Base-by-base conservation (phyloP, 2,888 invertebrate species). In the Argyresthia goedartella region DNA sequence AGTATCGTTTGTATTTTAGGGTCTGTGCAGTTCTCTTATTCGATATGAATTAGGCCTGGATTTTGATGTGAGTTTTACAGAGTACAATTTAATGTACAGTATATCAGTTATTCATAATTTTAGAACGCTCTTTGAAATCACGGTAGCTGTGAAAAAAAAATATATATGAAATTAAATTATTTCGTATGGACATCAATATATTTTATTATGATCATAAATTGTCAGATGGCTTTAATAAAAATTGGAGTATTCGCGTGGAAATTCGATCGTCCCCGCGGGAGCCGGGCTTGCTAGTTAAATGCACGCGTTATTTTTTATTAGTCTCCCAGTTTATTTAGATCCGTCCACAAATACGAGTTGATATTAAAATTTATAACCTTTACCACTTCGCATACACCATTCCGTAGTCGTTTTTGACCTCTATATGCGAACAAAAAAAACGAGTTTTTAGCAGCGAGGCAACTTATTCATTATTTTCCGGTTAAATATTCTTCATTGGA, bases 251-350 rank as follows among this genome's bases (percentile, higher is more conserved):
- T 35, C 44, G 34, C 50, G 11, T 11, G 7, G 46, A 34, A 50
- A 44, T 34, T 50, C 44, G 46, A 51, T 46, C 36, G 8, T 7
- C 39, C 50, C 50, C 50, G 13, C 13, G 50, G 44, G 50, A 51
- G 25, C 14, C n/a, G 34, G 15, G 14, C 14, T 14, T 44, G 9
- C 41, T 49, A 45, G 36, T 51, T 55, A 48, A 53, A 50, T 54
- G 45, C 44, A 49, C 47, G 47, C 52, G 45, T 55, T 53, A 52
- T 53, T 53, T 76, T 77, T 78, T 76, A 76, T 73, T 69, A 65
- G 58, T 59, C 54, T 6, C 25, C 25, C 62, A 56, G 63, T 68
- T 69, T 68, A 67, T 68, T 66, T 54, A 55, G 55, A 56, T 54
- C 58, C 58, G 56, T 63, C 60, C 55, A 25, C 25, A 25, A 25